Evolutionary conservation across 2,888 invertebrate species (phyloP).

Genomic region (Cinara cedri): DNA sequence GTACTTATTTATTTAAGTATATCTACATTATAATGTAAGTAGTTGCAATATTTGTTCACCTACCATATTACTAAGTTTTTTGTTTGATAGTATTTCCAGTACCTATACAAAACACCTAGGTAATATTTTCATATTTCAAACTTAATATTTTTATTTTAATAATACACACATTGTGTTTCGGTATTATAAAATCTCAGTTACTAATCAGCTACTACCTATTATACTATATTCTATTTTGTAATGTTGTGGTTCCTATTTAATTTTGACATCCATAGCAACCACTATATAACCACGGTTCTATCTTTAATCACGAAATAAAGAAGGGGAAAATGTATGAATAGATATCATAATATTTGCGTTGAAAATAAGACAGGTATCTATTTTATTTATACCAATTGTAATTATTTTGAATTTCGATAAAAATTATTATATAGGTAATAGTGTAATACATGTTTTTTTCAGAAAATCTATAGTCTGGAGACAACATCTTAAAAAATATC

Average conservation of each 20-base stretch:
- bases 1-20: neutral
- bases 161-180: neutral
- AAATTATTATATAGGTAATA: too few relatives aligned
- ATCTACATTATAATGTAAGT: too few relatives aligned
- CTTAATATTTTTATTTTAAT: neutral
- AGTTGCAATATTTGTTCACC: neutral
- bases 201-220: too few relatives aligned
- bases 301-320: too few relatives aligned
- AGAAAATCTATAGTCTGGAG: too few relatives aligned
- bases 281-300: neutral
- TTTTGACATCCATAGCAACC: slow-evolving; percentile 36
- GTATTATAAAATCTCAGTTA: neutral
- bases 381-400: too few relatives aligned
- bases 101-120: neutral
- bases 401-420: too few relatives aligned
- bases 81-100: neutral
- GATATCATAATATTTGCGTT: too few relatives aligned
- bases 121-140: neutral
- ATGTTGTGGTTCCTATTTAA: slow-evolving; percentile 16
- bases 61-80: slow-evolving; percentile 37
- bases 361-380: too few relatives aligned
- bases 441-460: too few relatives aligned
- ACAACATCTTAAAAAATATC: too few relatives aligned
- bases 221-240: neutral
- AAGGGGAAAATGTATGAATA: too few relatives aligned